Percentiles rank a stretch among this genome's conserved stretches.
phyloP scores from a whole-genome alignment of 2,113 vertebrate genomes.

The Oceanodroma tethys region DNA sequence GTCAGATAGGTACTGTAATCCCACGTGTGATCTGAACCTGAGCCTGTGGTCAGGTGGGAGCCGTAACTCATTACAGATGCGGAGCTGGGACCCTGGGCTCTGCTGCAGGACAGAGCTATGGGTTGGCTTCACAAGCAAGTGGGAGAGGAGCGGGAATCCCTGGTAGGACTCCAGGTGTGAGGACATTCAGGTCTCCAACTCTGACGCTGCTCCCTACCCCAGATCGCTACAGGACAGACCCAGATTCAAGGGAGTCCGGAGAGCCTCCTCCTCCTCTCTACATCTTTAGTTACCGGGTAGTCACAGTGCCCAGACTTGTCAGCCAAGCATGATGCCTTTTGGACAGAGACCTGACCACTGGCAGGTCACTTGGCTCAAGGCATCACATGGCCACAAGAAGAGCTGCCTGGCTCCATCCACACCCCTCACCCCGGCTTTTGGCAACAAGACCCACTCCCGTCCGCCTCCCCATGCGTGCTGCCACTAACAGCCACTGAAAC shows the following conservation, averaged over 20 bases:
- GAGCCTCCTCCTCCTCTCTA: background rate
- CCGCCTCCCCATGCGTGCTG: background rate
- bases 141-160: background rate
- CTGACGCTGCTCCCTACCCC: background rate
- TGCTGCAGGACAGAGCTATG: background rate
- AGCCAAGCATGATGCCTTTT: background rate
- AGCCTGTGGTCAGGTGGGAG: background rate
- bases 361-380: background rate
- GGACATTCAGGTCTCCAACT: background rate
- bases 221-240: background rate
- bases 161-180: background rate
- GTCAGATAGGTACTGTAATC: background rate
- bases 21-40: background rate
- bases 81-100: background rate
- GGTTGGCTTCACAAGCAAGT: background rate
- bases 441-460: background rate
- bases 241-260: background rate
- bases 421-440: background rate
- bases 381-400: background rate
- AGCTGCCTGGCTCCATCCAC: background rate
- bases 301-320: background rate
- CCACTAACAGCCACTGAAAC: background rate
- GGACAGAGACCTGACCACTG: background rate
- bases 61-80: background rate
- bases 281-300: background rate